Conservation (phyloP, 2,113 vertebrate genomes). For the Capra hircus region DNA sequence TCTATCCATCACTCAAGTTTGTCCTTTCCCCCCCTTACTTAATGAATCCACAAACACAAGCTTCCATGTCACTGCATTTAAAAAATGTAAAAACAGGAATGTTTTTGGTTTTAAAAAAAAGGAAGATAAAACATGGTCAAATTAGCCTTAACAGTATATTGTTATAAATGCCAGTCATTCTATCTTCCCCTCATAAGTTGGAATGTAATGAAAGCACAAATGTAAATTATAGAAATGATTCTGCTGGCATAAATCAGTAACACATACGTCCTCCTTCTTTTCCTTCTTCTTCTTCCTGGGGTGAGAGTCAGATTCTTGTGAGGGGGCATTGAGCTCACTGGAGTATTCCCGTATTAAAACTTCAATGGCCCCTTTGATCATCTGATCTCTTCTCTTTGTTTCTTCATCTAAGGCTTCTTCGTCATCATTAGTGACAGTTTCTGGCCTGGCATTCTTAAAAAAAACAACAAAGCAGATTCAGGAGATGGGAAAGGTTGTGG, state of each 20-base stretch:
- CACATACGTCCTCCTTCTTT: slow-evolving; percentile 96
- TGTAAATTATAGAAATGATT: slow-evolving; percentile 76
- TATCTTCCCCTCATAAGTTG: slow-evolving; percentile 72
- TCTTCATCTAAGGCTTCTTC: slow-evolving; percentile 98
- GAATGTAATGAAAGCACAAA: slow-evolving; percentile 72
- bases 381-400: slow-evolving; percentile 94
- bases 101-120: not conserved
- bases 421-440: slow-evolving; percentile 86
- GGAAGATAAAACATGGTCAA: not conserved
- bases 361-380: slow-evolving; percentile 95
- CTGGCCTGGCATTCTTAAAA: slow-evolving; percentile 84
- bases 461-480: slow-evolving; percentile 51
- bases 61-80: not conserved
- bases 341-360: slow-evolving; percentile 96
- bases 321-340: slow-evolving; percentile 95
- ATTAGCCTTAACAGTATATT: slow-evolving; percentile 26
- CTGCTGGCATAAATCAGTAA: slow-evolving; percentile 81
- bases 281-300: slow-evolving; percentile 97
- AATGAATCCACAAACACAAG: not conserved
- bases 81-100: not conserved
- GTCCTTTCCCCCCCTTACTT: not conserved
- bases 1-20: not conserved
- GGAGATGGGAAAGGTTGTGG: not conserved
- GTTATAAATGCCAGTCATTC: slow-evolving; percentile 71
- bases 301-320: slow-evolving; percentile 94